Evolutionary conservation across 2,888 invertebrate genomes (phyloP), one percentile per base, ranked within the genome.

Genomic region (Xestia rhomboidea): DNA sequence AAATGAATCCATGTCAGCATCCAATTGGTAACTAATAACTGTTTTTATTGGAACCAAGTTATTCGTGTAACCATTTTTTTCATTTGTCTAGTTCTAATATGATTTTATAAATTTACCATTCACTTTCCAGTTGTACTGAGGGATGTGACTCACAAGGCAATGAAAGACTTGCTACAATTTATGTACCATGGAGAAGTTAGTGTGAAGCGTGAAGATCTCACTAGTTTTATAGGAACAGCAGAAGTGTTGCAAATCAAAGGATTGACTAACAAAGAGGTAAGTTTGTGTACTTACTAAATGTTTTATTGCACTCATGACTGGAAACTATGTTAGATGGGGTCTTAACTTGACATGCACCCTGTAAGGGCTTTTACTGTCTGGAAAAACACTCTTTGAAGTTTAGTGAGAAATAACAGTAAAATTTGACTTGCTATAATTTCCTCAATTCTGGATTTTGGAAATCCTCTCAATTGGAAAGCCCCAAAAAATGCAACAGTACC

Each of bases 101-200:
- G 41, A 77, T 64, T 15, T 69, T 68, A 49, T n/a, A 64, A 21
- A 27, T 46, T 24, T 41, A 24, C 11, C 11, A 46, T 79, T 84
- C 76, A 69, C 74, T 83, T 95, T 95, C n/a, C 93, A 97, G 98
- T 98, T 88, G 98, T 98, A 76, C 93, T 98, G 86, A 97, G 97
- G 92, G 98, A 98, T 97, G 97, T 98, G 72, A 97, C 97, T 76
- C 97, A 97, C 92, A 97, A 97, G 89, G 97, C 98, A 88, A 97
- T 98, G 97, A 97, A 97, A 90, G 98, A 98, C 91, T 97, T 98
- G 91, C 94, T 98, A 78, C 98, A 98, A 90, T 98, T 98, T 90
- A 98, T 98, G 98, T 98, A 98, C 90, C 97, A 98, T 94, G 98
- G 98, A 69, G 98, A 98, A 96, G 98, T 98, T 74, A 98, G 98